A percentile compares a stretch with the other conserved stretches of the same genome.
Conservation (phyloP, 2,113 vertebrate species). For the Pipa parva region DNA sequence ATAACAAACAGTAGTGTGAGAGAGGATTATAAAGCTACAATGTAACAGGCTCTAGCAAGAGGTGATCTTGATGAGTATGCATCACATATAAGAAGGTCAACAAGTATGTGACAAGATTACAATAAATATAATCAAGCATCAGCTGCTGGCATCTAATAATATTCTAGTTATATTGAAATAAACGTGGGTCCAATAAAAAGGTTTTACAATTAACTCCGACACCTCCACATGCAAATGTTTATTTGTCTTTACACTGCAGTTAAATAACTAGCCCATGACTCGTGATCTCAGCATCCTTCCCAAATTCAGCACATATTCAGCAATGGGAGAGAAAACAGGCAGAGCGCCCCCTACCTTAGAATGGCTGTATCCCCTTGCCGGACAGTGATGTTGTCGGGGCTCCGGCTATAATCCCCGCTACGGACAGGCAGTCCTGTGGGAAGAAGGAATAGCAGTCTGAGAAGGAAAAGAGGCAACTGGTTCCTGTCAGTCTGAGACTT, state of each 20-base stretch:
- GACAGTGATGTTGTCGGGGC: conserved; percentile 98
- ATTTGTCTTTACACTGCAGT: too few relatives aligned
- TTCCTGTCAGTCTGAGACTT: conserved; percentile 83
- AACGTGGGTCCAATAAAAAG: neutral
- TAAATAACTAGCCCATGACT: too few relatives aligned
- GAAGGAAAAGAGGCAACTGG: conserved; percentile 89
- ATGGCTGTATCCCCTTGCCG: conserved; percentile 97
- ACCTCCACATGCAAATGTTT: neutral
- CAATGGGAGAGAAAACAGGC: conserved; percentile 34
- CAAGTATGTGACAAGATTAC: too few relatives aligned
- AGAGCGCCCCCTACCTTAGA: conserved; percentile 82
- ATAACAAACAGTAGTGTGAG: too few relatives aligned
- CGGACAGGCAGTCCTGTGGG: conserved; percentile 97
- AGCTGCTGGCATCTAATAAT: too few relatives aligned
- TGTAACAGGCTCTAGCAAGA: too few relatives aligned
- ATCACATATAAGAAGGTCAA: too few relatives aligned
- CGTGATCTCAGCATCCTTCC: neutral
- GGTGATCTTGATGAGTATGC: too few relatives aligned
- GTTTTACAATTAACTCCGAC: neutral
- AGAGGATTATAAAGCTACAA: too few relatives aligned
- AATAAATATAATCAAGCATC: neutral
- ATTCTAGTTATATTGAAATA: neutral
- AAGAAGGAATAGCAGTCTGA: conserved; percentile 97
- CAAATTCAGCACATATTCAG: neutral
- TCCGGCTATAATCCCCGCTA: conserved; percentile 96